Evolutionary conservation across 2,113 vertebrate genomes (phyloP), one percentile per base, ranked within the genome.

Genomic region (Prunella fulvescens): DNA sequence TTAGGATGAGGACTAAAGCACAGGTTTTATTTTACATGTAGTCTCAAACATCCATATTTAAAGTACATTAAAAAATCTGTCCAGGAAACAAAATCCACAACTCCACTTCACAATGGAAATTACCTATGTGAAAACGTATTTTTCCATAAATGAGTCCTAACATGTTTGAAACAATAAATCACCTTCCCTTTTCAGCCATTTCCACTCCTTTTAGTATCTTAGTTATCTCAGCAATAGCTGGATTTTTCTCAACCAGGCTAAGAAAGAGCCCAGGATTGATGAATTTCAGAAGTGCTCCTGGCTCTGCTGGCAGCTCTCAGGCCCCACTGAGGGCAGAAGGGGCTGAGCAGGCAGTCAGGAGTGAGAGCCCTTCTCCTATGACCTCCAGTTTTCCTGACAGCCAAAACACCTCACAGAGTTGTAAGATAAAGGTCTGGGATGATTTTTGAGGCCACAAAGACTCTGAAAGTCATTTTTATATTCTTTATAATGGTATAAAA

Each of bases 381-480:
- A 92, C 85, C 86, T 94, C 76, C 72, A 84, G 81, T 79, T 54
- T 64, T 86, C 84, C 66, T 88, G 84, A 90, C 94, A 94, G 89
- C 60, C 57, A 61, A 86, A 96, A 92, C 81, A 90, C 58, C 66
- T 81, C 50, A 18, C 48, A 5, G 45, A 96, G 39, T 20, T 86
- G 64, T 51, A 95, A 95, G 76, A 88, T 80, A 79, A 85, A 84
- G 61, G 81, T 86, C 94, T 56, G 72, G 85, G 60, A 92, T 91
- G 73, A 81, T 92, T 94, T 95, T 58, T 92, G 71, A 92, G 86
- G 70, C 90, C 88, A 88, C 90, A 93, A 92, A 95, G 72, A 87
- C 92, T 81, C 86, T 76, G 78, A 79, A 94, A 95, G 89, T 92
- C 61, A 95, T 95, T 93, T 96, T 96, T 95, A 90, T 92, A 93